These are phyloP conservation scores for Epistrophella euchroma DNA, from an alignment of 2,888 invertebrate genomes.

Conservation along the genomic window DNA sequence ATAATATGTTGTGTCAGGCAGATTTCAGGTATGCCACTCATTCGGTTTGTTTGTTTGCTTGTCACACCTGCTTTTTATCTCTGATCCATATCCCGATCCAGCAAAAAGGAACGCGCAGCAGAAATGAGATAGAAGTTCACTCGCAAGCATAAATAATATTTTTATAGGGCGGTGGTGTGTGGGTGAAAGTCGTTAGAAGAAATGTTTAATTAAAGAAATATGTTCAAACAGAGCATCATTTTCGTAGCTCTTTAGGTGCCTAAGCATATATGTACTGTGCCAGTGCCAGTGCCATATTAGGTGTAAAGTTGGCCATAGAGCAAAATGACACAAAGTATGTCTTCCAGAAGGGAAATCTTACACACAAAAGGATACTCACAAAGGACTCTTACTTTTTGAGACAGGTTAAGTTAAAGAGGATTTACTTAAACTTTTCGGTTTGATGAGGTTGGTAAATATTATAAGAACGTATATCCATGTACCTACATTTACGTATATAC, in stretches of 20 bases:
- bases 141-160: not conserved
- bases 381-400: slow-evolving; percentile 19
- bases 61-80: slow-evolving; percentile 42
- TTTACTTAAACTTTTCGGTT: slow-evolving; percentile 59
- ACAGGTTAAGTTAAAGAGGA: slow-evolving; percentile 33
- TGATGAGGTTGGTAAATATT: slow-evolving; percentile 61
- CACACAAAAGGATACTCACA: slow-evolving; percentile 18
- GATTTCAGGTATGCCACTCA: slow-evolving; percentile 48
- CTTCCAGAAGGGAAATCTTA: not conserved
- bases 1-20: slow-evolving; percentile 34
- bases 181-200: slow-evolving; percentile 54
- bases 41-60: slow-evolving; percentile 45
- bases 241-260: not conserved
- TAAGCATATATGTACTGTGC: not conserved
- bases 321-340: not conserved
- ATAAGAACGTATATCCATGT: too few species aligned
- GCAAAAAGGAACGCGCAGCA: slow-evolving; percentile 14
- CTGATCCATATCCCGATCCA: slow-evolving; percentile 47
- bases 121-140: slow-evolving; percentile 20
- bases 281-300: too few species aligned
- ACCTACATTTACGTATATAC: not conserved
- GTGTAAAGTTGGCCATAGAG: slow-evolving; percentile 45
- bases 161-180: not conserved
- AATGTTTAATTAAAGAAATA: slow-evolving; percentile 71
- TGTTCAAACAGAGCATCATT: slow-evolving; percentile 41